Conservation (phyloP, 2,797 vertebrate genomes). For the Babyrousa celebensis region DNA sequence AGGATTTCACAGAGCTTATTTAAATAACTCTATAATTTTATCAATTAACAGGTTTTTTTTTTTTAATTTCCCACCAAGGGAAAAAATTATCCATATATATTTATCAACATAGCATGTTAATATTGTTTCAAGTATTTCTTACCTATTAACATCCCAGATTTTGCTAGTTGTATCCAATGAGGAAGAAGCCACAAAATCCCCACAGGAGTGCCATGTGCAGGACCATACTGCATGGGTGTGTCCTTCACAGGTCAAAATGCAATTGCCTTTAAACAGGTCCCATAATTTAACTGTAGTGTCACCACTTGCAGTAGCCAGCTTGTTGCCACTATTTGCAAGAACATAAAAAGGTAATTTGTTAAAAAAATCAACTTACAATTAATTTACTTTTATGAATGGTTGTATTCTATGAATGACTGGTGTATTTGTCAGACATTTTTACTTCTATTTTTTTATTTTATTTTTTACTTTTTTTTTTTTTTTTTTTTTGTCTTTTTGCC, state of each 20-base stretch:
- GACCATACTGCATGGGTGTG: slow-evolving; percentile 88
- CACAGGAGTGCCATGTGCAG: slow-evolving; percentile 93
- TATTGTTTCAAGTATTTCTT: slow-evolving; percentile 47
- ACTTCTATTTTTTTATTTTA: slow-evolving; percentile 51
- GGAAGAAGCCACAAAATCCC: slow-evolving; percentile 94
- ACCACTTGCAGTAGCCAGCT: slow-evolving; percentile 92
- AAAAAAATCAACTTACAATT: slow-evolving; percentile 48
- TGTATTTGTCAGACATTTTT: not conserved
- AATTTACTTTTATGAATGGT: slow-evolving; percentile 32
- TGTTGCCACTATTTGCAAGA: slow-evolving; percentile 88
- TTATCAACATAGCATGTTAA: not conserved
- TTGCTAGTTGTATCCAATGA: slow-evolving; percentile 93
- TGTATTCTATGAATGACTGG: not conserved
- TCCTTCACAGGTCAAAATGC: slow-evolving; percentile 91
- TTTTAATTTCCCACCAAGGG: not conserved
- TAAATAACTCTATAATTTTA: slow-evolving; percentile 65
- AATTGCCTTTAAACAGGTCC: slow-evolving; percentile 89
- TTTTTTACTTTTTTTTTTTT: slow-evolving; percentile 21
- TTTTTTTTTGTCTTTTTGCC: too few species aligned
- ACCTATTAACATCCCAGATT: slow-evolving; percentile 94
- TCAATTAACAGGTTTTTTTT: not conserved
- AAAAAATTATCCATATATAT: not conserved
- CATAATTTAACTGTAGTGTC: slow-evolving; percentile 91
- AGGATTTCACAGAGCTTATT: slow-evolving; percentile 66
- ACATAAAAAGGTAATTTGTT: slow-evolving; percentile 40